A percentile compares a stretch with the other conserved stretches of the same genome.
phyloP scores from a whole-genome alignment of 1,140 invertebrate species.

The Planococcus citri region DNA sequence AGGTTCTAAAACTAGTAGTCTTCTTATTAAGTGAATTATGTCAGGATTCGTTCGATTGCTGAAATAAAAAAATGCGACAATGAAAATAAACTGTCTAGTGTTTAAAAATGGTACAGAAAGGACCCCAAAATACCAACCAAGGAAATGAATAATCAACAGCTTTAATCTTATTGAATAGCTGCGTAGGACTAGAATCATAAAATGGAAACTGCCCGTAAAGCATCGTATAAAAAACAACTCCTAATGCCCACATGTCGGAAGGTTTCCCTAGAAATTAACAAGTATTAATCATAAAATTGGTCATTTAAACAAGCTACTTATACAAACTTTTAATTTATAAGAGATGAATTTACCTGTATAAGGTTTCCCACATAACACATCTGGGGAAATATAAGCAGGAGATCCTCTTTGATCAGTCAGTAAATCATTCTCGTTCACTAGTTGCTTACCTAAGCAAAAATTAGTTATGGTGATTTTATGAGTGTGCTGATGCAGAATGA shows the following conservation, averaged over 20 bases:
- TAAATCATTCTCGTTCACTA: conserved; percentile 58
- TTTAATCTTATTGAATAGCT: conserved; percentile 69
- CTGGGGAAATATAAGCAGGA: conserved; percentile 73
- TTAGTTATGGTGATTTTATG: conserved; percentile 61
- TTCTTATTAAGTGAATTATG: conserved; percentile 39
- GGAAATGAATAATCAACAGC: conserved; percentile 51
- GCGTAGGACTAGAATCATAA: conserved; percentile 61
- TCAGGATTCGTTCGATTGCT: neutral
- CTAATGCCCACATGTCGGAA: conserved; percentile 76
- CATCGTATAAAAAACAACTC: conserved; percentile 73
- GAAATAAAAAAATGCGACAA: neutral
- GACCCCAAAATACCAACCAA: conserved; percentile 35
- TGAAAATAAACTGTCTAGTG: too few relatives aligned
- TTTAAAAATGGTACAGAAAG: too few relatives aligned
- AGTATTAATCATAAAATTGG: neutral
- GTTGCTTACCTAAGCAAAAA: conserved; percentile 69
- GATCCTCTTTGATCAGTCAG: conserved; percentile 69
- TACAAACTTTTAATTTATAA: neutral
- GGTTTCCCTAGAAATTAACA: conserved; percentile 47
- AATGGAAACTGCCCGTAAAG: conserved; percentile 79
- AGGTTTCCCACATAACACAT: conserved; percentile 62
- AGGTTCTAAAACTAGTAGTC: conserved; percentile 45
- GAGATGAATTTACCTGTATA: conserved; percentile 40
- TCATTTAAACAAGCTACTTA: neutral
- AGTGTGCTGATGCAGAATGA: conserved; percentile 58